Evolutionary conservation across 2,797 vertebrate genomes (phyloP).

Genomic region (Coregonus suidteri): DNA sequence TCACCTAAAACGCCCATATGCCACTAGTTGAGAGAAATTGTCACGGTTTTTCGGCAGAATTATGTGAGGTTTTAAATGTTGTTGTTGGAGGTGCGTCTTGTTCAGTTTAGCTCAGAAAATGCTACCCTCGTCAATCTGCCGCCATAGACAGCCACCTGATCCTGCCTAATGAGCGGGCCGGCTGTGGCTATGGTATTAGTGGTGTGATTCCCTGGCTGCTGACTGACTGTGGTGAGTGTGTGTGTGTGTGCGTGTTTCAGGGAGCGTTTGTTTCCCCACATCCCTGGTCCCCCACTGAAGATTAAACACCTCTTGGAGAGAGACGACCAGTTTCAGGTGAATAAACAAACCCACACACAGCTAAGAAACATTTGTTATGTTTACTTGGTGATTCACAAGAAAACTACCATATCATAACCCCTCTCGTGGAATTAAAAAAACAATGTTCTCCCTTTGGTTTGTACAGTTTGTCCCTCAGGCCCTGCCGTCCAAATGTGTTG

Average conservation of each 20-base stretch:
- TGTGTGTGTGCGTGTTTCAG: not conserved
- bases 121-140: too few relatives aligned
- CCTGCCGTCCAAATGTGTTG: conserved; percentile 29
- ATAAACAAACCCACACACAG: conserved; percentile 35
- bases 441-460: conserved; percentile 8
- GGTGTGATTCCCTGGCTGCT: not conserved
- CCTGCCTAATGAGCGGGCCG: too few relatives aligned
- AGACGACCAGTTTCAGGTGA: conserved; percentile 23
- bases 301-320: conserved; percentile 60
- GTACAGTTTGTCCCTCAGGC: conserved; percentile 35
- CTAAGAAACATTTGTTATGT: not conserved
- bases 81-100: too few relatives aligned
- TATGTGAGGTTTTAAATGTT: too few relatives aligned
- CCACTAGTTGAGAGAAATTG: too few relatives aligned
- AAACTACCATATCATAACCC: not conserved
- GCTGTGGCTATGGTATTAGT: not conserved
- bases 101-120: too few relatives aligned
- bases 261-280: conserved; percentile 59
- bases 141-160: too few relatives aligned
- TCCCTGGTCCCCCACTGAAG: conserved; percentile 57
- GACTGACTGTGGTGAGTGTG: not conserved
- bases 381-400: too few relatives aligned
- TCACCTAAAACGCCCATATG: too few relatives aligned
- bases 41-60: too few relatives aligned
- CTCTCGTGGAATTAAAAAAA: not conserved